Base-by-base conservation (phyloP, 2,888 invertebrate genomes). In the Hypomecis atomaria region DNA sequence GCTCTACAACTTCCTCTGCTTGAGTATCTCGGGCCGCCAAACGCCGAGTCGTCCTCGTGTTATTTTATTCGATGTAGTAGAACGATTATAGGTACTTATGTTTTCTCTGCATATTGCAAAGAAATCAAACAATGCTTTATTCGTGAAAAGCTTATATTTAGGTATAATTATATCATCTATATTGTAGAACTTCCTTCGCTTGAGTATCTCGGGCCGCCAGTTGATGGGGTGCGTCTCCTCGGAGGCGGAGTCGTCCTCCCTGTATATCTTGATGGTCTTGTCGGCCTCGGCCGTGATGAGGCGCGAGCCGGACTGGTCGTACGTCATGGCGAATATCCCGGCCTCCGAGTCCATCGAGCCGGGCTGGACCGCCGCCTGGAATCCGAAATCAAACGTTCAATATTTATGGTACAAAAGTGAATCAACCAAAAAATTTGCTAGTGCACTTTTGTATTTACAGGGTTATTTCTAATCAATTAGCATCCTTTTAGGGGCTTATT, bases 301-400 rank as follows among this genome's bases (percentile, higher is more conserved):
- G 23, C 99, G 94, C 0, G 97, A 96, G 34, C 99, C 98, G n/a
- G 98, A 98, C 72, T 96, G 96, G 89, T 99, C 99, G 87, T 97
- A 99, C 0, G 95, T 96, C 95, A 99, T 96, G 58, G 99, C 96
- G 92, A 99, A 99, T 70, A 99, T 97, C 47, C 99, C 99, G 13
- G 99, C 98, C 88, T 99, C 99, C 11, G 98, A 99, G 89, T 99
- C 99, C 96, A 99, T 99, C 0, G 99, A 99, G 10, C 99, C 99
- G 0, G 99, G 99, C 85, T 99, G 99, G 0, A 98, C 98, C 2
- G 98, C 97, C 5, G 99, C 96, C 94, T 97, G 94, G 6, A 37
- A 36, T 33, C n/a, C 33, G 13, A 78, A n/a, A 40, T 13, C 4
- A 38, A 5, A 5, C 23, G 23, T 23, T n/a, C n/a, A n/a, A n/a